phyloP scores from a whole-genome alignment of 2,797 vertebrate species.

The Numenius phaeopus region DNA sequence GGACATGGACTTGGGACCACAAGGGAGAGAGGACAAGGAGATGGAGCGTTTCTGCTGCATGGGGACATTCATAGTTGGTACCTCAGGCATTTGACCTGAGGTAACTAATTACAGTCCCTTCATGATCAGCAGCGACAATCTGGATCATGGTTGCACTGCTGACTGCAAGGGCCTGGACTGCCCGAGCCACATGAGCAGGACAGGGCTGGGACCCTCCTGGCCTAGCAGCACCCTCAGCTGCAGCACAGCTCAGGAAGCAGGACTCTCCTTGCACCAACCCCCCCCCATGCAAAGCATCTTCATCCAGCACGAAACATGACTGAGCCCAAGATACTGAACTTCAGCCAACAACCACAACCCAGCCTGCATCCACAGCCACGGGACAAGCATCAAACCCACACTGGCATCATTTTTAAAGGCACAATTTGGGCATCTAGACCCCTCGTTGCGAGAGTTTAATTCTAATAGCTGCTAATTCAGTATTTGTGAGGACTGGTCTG shows the following conservation, averaged over 20 bases:
- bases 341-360: background rate
- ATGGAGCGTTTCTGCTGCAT: background rate
- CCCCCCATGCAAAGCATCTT: background rate
- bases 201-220: background rate
- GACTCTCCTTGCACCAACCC: background rate
- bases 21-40: background rate
- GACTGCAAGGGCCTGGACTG: background rate
- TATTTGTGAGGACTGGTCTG: background rate
- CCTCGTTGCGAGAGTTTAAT: background rate
- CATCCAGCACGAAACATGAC: background rate
- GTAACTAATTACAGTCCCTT: background rate
- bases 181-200: accelerated
- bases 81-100: background rate
- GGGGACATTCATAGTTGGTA: background rate
- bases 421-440: background rate
- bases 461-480: background rate
- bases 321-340: background rate
- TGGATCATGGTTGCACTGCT: background rate
- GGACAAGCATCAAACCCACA: background rate
- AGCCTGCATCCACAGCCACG: background rate
- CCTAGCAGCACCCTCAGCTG: background rate
- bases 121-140: background rate
- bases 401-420: background rate
- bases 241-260: background rate
- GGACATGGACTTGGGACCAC: background rate